Conservation (phyloP, 2,888 invertebrate species). For the Clusia tigrina region DNA sequence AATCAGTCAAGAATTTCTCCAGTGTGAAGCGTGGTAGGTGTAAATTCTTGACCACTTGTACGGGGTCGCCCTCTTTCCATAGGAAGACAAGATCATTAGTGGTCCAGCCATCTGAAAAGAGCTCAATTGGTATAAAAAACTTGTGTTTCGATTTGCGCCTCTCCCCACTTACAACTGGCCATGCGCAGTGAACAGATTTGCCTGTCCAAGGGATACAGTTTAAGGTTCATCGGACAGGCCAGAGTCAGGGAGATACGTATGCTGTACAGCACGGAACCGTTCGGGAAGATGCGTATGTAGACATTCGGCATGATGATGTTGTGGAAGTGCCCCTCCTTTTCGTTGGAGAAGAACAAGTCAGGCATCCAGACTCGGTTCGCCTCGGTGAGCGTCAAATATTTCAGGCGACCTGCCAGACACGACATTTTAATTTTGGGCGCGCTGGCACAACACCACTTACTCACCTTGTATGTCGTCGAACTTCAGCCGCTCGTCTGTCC, state of each 20-base stretch:
- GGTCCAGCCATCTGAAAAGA: conserved; percentile 91
- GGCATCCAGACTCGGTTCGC: conserved; percentile 98
- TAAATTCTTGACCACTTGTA: conserved; percentile 92
- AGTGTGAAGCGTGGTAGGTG: conserved; percentile 94
- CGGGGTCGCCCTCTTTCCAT: conserved; percentile 95
- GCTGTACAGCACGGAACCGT: conserved; percentile 95
- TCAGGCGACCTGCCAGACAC: conserved; percentile 74
- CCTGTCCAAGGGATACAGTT: conserved; percentile 94
- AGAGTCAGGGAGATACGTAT: conserved; percentile 95
- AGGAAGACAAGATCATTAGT: conserved; percentile 94
- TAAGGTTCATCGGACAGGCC: conserved; percentile 97
- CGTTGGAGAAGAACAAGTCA: conserved; percentile 96
- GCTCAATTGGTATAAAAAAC: neutral
- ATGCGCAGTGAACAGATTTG: conserved; percentile 94
- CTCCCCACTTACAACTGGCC: conserved; percentile 89
- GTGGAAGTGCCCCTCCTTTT: conserved; percentile 97
- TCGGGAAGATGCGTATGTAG: conserved; percentile 94
- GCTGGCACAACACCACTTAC: conserved; percentile 51
- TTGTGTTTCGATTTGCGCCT: neutral
- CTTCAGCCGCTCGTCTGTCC: conserved; percentile 91
- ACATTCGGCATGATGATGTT: conserved; percentile 98
- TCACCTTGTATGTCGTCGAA: conserved; percentile 87
- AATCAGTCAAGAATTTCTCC: conserved; percentile 93
- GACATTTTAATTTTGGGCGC: neutral
- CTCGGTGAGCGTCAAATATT: conserved; percentile 92